Percentiles rank a stretch among this genome's conserved stretches.
Conservation (phyloP, 2,888 invertebrate genomes). For the Lysandra coridon region DNA sequence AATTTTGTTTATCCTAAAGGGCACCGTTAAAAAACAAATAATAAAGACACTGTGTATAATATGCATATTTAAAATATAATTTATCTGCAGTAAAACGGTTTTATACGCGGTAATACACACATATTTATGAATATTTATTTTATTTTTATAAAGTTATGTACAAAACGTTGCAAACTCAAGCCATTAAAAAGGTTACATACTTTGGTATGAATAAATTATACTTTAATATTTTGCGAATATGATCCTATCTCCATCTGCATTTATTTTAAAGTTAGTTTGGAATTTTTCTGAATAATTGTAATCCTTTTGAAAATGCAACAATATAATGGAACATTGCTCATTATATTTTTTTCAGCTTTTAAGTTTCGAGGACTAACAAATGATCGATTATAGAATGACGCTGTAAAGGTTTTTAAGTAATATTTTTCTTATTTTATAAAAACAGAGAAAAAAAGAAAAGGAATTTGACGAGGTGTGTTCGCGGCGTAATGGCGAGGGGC, state of each 20-base stretch:
- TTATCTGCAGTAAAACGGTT: slow-evolving; percentile 5
- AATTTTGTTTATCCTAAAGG: slow-evolving; percentile 3
- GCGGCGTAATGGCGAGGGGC: slow-evolving; percentile 40
- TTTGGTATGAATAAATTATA: background rate
- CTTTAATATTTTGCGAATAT: background rate
- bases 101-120: background rate
- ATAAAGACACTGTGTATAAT: slow-evolving; percentile 32
- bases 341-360: background rate
- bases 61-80: slow-evolving; percentile 11
- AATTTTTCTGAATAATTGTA: too few species aligned
- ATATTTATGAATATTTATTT: background rate
- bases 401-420: background rate
- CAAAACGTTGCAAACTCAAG: background rate
- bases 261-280: too few species aligned
- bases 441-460: background rate
- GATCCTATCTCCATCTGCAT: background rate
- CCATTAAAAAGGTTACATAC: background rate
- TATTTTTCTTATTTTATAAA: background rate
- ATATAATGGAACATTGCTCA: background rate
- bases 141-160: slow-evolving; percentile 5
- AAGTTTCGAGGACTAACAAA: background rate
- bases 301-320: too few species aligned
- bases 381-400: background rate
- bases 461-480: slow-evolving; percentile 9
- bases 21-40: slow-evolving; percentile 15